These are phyloP conservation scores for Chrysomela aeneicollis DNA, from an alignment of 2,888 invertebrate genomes.

Conservation along the genomic window DNA sequence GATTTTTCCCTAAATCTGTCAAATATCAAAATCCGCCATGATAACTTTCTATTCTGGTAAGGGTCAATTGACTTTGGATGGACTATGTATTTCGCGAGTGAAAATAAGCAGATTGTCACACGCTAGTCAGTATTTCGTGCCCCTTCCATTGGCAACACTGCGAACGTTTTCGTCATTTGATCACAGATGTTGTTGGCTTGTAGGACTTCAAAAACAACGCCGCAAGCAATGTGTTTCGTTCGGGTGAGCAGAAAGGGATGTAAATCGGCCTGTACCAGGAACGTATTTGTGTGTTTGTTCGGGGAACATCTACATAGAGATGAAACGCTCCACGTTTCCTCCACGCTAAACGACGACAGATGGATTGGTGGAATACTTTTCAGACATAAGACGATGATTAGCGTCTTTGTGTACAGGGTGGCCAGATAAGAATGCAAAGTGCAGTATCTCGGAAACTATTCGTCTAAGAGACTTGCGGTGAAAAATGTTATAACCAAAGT, in stretches of 20 bases:
- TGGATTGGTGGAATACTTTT: conserved; percentile 32
- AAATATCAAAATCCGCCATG: no score
- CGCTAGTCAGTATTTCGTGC: no score
- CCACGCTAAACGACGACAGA: conserved; percentile 41
- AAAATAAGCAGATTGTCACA: no score
- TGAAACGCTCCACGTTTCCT: conserved; percentile 40
- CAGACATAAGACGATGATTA: background rate
- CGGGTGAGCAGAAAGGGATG: conserved; percentile 19
- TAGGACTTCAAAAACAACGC: conserved; percentile 16
- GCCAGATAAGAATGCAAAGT: no score
- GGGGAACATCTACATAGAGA: conserved; percentile 23
- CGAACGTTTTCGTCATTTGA: background rate
- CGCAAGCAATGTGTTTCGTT: conserved; percentile 16
- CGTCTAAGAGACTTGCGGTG: no score
- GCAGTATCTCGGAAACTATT: no score
- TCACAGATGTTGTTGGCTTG: background rate
- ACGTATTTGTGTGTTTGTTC: conserved; percentile 41
- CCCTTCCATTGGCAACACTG: no score
- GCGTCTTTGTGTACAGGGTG: background rate
- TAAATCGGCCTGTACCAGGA: conserved; percentile 23
- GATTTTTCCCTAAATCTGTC: no score
- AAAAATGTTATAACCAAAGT: no score
- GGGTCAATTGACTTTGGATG: no score
- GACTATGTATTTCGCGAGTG: no score
- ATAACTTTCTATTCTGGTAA: no score